phyloP scores from a whole-genome alignment of 2,888 invertebrate genomes.

The Mongoloraphidia duomilia region DNA sequence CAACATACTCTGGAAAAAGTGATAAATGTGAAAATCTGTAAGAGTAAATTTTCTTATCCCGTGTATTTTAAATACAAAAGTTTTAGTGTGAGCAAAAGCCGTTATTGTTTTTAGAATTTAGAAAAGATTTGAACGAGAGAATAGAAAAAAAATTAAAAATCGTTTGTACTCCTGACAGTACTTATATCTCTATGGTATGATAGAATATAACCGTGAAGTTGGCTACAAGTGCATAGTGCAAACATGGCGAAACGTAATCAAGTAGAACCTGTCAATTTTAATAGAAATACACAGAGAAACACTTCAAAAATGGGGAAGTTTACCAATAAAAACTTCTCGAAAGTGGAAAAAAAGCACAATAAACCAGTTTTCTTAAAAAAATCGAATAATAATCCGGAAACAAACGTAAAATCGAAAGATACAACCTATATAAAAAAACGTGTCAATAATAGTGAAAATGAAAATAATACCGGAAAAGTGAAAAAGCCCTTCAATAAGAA shows the following conservation, averaged over 20 bases:
- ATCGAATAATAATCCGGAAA: not conserved
- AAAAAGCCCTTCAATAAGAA: slow-evolving; percentile 55
- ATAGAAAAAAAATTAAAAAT: no score
- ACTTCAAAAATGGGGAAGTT: not conserved
- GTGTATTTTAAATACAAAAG: no score
- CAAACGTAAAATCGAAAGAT: not conserved
- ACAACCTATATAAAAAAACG: not conserved
- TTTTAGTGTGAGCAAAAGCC: no score
- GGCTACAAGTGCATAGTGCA: not conserved
- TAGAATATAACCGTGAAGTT: no score
- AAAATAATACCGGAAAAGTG: slow-evolving; percentile 14
- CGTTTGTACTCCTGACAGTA: no score
- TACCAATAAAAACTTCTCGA: not conserved
- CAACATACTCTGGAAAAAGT: no score
- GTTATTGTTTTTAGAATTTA: no score
- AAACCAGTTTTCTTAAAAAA: not conserved
- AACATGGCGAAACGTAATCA: not conserved
- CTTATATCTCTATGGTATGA: no score
- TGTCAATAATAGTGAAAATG: slow-evolving; percentile 4
- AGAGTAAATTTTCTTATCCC: no score
- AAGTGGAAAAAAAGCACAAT: not conserved
- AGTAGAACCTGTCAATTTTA: not conserved
- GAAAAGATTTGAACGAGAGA: no score
- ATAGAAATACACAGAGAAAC: no score
- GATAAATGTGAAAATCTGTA: no score